phyloP scores from a whole-genome alignment of 1,140 invertebrate species.

The Pollicipes pollicipes region DNA sequence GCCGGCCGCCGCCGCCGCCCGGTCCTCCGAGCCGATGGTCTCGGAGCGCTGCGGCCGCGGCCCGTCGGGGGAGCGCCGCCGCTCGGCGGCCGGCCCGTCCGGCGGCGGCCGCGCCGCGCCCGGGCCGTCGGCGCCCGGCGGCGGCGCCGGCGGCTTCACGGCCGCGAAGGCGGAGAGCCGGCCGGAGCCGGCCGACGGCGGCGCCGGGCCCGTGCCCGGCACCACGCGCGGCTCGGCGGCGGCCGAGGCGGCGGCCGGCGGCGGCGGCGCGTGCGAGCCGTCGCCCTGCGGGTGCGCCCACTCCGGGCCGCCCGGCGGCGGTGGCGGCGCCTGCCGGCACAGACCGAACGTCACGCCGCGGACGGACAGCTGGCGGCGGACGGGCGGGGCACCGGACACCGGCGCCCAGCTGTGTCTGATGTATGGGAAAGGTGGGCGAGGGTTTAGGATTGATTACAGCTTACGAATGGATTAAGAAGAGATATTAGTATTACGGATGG shows the following conservation, averaged over 20 bases:
- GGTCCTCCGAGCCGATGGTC: background rate
- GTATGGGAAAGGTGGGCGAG: no score
- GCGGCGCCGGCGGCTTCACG: background rate
- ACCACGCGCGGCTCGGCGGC: background rate
- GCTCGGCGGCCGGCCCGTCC: background rate
- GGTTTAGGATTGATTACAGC: no score
- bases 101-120: no score
- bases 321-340: background rate
- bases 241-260: no score
- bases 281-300: background rate
- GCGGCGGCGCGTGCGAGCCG: background rate
- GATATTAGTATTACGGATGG: no score
- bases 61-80: background rate
- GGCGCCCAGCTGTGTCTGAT: no score
- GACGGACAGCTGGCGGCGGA: no score
- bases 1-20: no score
- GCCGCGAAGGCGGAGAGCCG: background rate
- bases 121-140: background rate
- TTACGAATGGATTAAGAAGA: no score
- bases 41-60: background rate
- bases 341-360: no score
- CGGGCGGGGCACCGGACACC: no score
- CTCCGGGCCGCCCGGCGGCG: background rate
- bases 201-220: background rate
- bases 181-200: no score